A percentile compares a stretch with the other conserved stretches of the same genome.
phyloP scores from a whole-genome alignment of 92 coral and sea anemone species.

The Ricordea florida region DNA sequence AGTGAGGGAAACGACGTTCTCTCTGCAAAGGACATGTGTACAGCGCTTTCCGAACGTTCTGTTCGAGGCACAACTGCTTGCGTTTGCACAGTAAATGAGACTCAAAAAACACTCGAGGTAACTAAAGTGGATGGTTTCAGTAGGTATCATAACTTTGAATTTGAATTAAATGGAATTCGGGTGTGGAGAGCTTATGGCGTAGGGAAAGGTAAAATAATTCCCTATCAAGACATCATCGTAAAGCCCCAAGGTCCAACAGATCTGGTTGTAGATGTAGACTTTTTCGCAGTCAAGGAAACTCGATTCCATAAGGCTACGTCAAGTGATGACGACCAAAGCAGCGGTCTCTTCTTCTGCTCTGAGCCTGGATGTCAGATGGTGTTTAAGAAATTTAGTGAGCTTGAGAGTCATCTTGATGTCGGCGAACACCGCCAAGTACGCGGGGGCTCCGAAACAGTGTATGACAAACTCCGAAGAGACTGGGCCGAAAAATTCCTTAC shows the following conservation, averaged over 20 bases:
- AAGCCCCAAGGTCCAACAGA: no score
- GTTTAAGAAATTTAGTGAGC: conserved; percentile 34
- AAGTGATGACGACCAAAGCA: conserved; percentile 13
- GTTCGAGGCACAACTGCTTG: no score
- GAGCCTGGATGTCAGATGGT: conserved; percentile 50
- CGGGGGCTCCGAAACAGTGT: conserved; percentile 5
- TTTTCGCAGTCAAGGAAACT: no score
- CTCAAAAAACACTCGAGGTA: conserved; percentile 30
- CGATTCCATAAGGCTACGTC: not conserved
- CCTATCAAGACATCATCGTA: no score
- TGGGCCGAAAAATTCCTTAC: conserved; percentile 59
- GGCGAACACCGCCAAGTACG: conserved; percentile 34
- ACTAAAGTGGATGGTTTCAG: conserved; percentile 42
- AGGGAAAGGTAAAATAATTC: conserved; percentile 18
- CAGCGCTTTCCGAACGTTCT: conserved; percentile 49
- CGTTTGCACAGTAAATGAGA: no score
- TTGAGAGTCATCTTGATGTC: conserved; percentile 57
- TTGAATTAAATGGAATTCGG: conserved; percentile 36
- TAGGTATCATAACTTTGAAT: conserved; percentile 54
- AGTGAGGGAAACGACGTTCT: conserved; percentile 55
- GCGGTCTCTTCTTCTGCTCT: conserved; percentile 45
- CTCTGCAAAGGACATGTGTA: conserved; percentile 41
- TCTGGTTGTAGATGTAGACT: no score
- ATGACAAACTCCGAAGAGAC: conserved; percentile 50
- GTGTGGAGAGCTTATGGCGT: conserved; percentile 57